These are phyloP conservation scores for Palythoa heliodiscus DNA, from an alignment of 92 coral and sea anemone genomes.

Conservation along the genomic window DNA sequence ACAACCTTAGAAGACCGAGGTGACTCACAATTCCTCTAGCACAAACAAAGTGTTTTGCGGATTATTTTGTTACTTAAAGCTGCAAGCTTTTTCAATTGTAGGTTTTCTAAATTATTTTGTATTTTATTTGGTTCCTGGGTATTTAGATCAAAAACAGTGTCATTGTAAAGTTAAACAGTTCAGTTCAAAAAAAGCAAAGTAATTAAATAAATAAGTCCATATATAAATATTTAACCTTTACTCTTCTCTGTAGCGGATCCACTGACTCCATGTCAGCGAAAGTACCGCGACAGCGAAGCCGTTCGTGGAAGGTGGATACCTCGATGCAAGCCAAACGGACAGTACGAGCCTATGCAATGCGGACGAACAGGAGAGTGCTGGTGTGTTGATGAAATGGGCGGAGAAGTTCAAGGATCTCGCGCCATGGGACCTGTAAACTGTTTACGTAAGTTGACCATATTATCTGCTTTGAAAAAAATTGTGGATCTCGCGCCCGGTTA, in stretches of 20 bases:
- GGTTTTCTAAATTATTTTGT: not conserved
- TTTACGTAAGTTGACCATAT: conserved; percentile 18
- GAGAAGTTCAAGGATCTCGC: conserved; percentile 57
- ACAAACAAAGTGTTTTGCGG: no score
- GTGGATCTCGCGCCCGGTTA: no score
- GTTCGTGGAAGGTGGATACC: conserved; percentile 50
- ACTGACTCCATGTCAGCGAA: conserved; percentile 36
- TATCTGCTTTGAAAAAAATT: not conserved
- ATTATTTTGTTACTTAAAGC: no score
- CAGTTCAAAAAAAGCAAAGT: no score
- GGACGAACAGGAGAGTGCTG: conserved; percentile 51
- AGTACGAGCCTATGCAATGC: conserved; percentile 60
- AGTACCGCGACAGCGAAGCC: conserved; percentile 10
- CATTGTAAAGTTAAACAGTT: no score
- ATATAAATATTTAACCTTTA: not conserved
- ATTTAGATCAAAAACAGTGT: no score
- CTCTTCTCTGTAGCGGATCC: not conserved
- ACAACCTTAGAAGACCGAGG: no score
- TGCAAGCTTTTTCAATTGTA: not conserved
- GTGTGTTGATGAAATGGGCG: conserved; percentile 58
- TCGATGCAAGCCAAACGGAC: conserved; percentile 56
- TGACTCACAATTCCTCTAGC: no score
- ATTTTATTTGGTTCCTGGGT: no score
- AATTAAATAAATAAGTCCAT: no score
- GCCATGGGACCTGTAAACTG: conserved; percentile 21